Evolutionary conservation across 2,888 invertebrate species (phyloP), one percentile per base, ranked within the genome.

Genomic region (Cantharis nigra): DNA sequence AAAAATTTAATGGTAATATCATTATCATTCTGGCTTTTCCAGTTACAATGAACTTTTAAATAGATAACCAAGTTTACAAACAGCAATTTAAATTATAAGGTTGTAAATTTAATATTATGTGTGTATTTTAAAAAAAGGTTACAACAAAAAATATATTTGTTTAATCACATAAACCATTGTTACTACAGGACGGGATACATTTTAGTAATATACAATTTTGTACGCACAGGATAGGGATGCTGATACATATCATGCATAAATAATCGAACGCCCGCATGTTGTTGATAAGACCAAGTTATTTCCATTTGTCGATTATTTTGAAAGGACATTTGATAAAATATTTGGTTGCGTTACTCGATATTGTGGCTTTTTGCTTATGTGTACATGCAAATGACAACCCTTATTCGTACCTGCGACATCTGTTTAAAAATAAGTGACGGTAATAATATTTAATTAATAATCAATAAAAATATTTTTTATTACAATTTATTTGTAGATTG

Each of bases 221-320:
- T 62, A 72, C 69, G 72, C 65, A 70, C 72, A 69, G 69, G 30
- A 76, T 70, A 69, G 33, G 69, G 23, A 71, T 77, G 62, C 63
- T 30, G 74, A 71, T 74, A 77, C 71, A 69, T 74, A 77, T 74
- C 74, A 74, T 72, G 69, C 72, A 78, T 75, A 75, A 75, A 78
- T 78, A 78, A 78, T 78, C 75, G 78, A 63, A 49, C 72, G 72
- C 75, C 75, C 75, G 78, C 78, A 75, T 78, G 75, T 78, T 72
- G 75, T 63, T 70, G 78, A 78, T 78, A 78, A 78, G 78, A 75
- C 72, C 65, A 78, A 75, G 78, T 78, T 78, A 78, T 78, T 78
- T 75, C 72, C 75, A 75, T 75, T 75, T 71, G 71, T 74, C 77
- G 78, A 78, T 78, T 78, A 78, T 78, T 78, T 78, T 67, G 75